Conservation (phyloP, 2,113 vertebrate genomes). For the Strix aluco region DNA sequence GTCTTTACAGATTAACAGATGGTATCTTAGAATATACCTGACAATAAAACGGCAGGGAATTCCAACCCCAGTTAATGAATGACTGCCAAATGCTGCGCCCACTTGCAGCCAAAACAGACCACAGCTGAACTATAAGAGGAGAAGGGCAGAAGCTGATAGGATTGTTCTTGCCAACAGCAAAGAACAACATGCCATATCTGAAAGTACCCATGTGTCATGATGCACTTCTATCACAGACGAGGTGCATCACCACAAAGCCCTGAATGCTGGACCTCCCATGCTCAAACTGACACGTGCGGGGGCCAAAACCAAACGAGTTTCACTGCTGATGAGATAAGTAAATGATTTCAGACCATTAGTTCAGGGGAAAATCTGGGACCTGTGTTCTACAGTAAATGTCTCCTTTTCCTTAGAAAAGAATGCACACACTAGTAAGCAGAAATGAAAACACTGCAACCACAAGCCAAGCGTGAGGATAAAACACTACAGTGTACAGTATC, state of each 20-base stretch:
- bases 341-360: not conserved
- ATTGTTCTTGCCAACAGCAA: not conserved
- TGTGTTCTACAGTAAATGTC: not conserved
- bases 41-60: not conserved
- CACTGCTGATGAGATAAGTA: not conserved
- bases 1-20: not conserved
- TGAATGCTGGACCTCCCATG: rapidly evolving
- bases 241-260: not conserved
- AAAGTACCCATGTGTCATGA: rapidly evolving
- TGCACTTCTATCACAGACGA: rapidly evolving
- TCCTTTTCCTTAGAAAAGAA: not conserved
- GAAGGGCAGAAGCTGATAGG: not conserved
- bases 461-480: rapidly evolving
- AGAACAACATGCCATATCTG: rapidly evolving
- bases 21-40: not conserved
- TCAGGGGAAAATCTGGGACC: not conserved
- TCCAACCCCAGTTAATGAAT: not conserved
- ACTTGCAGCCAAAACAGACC: not conserved
- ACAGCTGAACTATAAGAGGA: not conserved
- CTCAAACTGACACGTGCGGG: not conserved
- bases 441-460: not conserved
- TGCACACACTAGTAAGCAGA: rapidly evolving
- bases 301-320: not conserved
- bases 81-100: not conserved
- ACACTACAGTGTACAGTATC: rapidly evolving